Evolutionary conservation across 37 sponge, comb jelly and placozoan genomes (phyloP), one percentile per base, ranked within the genome.

Genomic region (Chondrosia reniformis): DNA sequence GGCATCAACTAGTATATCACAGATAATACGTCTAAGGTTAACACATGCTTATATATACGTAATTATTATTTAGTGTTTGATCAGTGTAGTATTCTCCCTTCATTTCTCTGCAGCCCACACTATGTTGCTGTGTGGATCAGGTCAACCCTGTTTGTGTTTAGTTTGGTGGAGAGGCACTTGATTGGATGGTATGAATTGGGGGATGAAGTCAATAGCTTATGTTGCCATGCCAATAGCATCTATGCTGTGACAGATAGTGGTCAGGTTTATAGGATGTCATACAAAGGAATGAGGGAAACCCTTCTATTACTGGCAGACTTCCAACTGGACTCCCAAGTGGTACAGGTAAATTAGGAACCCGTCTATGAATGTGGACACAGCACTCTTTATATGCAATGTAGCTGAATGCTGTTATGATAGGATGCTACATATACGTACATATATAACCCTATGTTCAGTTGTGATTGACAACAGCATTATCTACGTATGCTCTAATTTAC

Each of bases 191-290:
- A 69, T 44, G 15, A 21, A 24, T 43, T 34, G n/a, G n/a, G 44
- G 3, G 72, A 44, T 24, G 41, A 69, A 21, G 21, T 69, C 36
- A 40, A 1, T 39, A 69, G 36, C 24, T 41, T 69, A 1, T 69
- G 72, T 69, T 69, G 72, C 72, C 72, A 69, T 69, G 72, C 44
- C 15, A 44, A 69, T 44, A 31, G 36, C 44, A 40, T 69, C 15
- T 69, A 40, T 34, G 36, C 42, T 7, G 72, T 69, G 40, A 24
- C 41, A 22, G 36, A 38, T 34, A 44, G 42, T 34, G 72, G 72
- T 17, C 44, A 69, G 43, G 43, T 69, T 25, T 69, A 69, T 24
- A 36, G 42, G 38, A 3, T 69, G 72, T 6, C n/a, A 2, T 34
- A 34, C 5, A 24, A 38, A 2, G 4, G 44, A 17, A 41, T 69